Evolutionary conservation across 2,888 invertebrate species (phyloP).

Genomic region (Amphipoea lucens): DNA sequence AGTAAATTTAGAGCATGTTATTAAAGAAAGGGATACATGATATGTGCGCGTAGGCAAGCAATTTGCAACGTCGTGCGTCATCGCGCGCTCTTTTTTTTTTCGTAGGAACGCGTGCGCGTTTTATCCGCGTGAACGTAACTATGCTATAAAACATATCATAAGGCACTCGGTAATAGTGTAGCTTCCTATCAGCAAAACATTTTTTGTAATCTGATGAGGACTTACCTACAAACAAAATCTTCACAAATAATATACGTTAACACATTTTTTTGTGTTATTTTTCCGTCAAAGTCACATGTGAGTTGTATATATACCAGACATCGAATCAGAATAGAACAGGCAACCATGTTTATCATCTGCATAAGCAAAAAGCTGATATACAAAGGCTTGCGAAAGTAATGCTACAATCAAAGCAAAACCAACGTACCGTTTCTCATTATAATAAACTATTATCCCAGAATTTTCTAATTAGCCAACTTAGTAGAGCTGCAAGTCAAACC

Average conservation of each 20-base stretch:
- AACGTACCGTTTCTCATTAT: not conserved
- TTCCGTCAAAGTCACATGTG: not conserved
- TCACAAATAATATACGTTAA: not conserved
- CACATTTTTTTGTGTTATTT: not conserved
- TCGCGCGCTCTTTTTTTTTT: no score
- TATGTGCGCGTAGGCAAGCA: no score
- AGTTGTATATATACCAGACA: not conserved
- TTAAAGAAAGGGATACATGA: no score
- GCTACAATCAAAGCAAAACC: not conserved
- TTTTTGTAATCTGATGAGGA: not conserved
- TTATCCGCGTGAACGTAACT: not conserved
- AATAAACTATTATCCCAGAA: not conserved
- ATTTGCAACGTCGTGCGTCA: no score
- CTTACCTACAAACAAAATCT: not conserved
- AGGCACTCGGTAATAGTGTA: not conserved
- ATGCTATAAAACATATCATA: not conserved
- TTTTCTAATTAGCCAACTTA: constrained; percentile 36
- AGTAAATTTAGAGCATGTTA: no score
- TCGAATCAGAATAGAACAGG: not conserved
- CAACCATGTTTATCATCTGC: not conserved
- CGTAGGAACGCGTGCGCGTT: not conserved
- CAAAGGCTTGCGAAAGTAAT: not conserved
- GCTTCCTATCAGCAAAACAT: not conserved
- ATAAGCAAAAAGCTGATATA: not conserved
- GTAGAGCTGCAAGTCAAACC: constrained; percentile 14